These are phyloP conservation scores for Coregonus ussuriensis DNA, from an alignment of 2,797 vertebrate species.

Conservation along the genomic window DNA sequence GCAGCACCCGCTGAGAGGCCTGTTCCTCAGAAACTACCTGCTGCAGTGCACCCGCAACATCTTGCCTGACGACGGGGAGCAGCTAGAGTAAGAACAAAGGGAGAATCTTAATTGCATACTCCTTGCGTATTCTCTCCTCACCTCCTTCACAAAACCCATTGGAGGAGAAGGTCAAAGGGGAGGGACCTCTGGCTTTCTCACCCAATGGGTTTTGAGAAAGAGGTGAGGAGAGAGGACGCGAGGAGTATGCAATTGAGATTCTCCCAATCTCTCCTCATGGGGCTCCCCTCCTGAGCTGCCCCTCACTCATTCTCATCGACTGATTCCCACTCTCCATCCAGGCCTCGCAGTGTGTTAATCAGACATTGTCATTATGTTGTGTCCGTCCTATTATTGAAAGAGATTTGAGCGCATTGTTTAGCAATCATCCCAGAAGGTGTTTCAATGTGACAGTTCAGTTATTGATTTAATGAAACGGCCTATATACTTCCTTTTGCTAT, in stretches of 20 bases:
- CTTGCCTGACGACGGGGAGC: slow-evolving; percentile 94
- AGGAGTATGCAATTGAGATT: no score
- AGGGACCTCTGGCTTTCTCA: no score
- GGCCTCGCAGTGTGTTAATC: not conserved
- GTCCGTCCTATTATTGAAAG: not conserved
- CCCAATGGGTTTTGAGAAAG: no score
- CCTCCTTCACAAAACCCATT: no score
- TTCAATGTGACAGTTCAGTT: not conserved
- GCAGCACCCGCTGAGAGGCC: slow-evolving; percentile 93
- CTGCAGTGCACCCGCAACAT: slow-evolving; percentile 98
- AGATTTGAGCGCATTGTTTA: not conserved
- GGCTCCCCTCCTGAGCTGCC: not conserved
- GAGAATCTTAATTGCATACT: no score
- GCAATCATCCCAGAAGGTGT: not conserved
- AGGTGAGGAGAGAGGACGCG: no score
- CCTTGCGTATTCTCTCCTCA: no score
- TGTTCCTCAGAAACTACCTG: slow-evolving; percentile 97
- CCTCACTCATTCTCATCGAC: no score
- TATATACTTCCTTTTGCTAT: not conserved
- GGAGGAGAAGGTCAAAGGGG: no score
- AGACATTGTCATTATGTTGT: not conserved
- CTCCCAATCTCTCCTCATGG: not conserved
- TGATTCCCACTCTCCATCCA: no score
- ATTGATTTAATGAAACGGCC: not conserved
- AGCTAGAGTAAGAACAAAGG: slow-evolving; percentile 80